These are phyloP conservation scores for Heliornis fulica DNA, from an alignment of 2,113 vertebrate species.

Conservation along the genomic window DNA sequence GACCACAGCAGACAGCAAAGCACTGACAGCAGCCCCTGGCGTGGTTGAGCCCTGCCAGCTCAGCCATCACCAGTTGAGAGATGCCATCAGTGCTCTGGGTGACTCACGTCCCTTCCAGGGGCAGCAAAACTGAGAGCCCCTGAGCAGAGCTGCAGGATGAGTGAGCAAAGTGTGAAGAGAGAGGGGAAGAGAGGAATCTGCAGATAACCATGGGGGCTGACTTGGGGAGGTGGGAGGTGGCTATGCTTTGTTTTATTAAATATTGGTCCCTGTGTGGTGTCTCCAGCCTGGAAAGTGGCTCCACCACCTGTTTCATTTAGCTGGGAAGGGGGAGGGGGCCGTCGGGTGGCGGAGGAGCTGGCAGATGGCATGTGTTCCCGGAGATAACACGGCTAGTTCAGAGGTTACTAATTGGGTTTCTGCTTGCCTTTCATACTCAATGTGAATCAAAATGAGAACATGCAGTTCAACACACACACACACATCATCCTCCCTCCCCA, in stretches of 20 bases:
- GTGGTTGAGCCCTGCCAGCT: not conserved
- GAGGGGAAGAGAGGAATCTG: not conserved
- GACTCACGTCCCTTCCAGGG: not conserved
- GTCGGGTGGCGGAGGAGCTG: fast-evolving
- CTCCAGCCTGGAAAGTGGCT: not conserved
- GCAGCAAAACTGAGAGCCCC: not conserved
- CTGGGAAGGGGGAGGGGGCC: not conserved
- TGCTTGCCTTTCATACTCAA: slow-evolving; percentile 48
- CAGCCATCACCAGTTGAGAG: not conserved
- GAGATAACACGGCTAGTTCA: slow-evolving; percentile 62
- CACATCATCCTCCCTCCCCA: not conserved
- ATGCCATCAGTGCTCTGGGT: not conserved
- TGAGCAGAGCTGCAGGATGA: not conserved
- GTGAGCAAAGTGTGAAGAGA: fast-evolving
- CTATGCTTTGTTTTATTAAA: not conserved
- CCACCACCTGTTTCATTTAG: not conserved
- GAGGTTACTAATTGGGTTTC: slow-evolving; percentile 69
- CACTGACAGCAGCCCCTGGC: not conserved
- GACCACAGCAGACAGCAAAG: not conserved
- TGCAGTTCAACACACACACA: not conserved
- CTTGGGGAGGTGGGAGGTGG: not conserved
- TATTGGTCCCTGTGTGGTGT: not conserved
- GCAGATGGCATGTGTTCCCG: slow-evolving; percentile 41
- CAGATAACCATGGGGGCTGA: not conserved
- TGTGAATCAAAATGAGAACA: slow-evolving; percentile 14